These are phyloP conservation scores for Nomada ferruginata DNA, from an alignment of 2,888 invertebrate species.

Conservation along the genomic window DNA sequence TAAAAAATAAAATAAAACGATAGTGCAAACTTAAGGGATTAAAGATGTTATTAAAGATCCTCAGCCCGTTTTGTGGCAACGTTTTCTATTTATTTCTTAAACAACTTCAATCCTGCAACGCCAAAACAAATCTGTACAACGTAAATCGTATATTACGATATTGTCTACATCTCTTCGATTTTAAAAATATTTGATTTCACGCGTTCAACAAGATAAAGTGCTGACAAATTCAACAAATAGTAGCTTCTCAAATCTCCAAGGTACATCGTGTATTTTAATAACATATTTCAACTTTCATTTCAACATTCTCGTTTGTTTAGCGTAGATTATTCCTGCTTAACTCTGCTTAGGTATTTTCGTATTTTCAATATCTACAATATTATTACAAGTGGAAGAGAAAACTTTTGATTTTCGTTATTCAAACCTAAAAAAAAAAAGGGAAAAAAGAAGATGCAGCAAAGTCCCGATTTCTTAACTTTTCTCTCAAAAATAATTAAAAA, in stretches of 20 bases:
- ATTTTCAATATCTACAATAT: neutral
- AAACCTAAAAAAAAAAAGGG: neutral
- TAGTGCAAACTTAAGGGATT: neutral
- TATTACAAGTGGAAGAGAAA: neutral
- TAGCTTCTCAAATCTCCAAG: conserved; percentile 25
- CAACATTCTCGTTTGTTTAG: neutral
- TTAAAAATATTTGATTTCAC: conserved; percentile 52
- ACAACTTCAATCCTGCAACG: neutral
- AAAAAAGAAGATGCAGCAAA: too few relatives aligned
- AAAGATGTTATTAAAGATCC: neutral
- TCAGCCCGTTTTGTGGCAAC: neutral
- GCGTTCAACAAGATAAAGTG: conserved; percentile 43
- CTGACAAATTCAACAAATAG: conserved; percentile 47
- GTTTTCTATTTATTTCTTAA: neutral
- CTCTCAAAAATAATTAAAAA: too few relatives aligned
- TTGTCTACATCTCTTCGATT: conserved; percentile 33
- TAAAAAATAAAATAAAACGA: neutral
- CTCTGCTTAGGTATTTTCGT: neutral
- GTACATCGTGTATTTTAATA: conserved; percentile 18
- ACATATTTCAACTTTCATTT: neutral
- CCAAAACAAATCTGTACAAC: conserved; percentile 17
- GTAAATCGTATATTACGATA: conserved; percentile 19
- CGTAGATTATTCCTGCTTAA: neutral
- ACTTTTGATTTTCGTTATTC: conserved; percentile 3
- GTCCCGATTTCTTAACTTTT: too few relatives aligned